Evolutionary conservation across 2,113 vertebrate genomes (phyloP), one percentile per base, ranked within the genome.

Genomic region (Psammodynastes pulverulentus): DNA sequence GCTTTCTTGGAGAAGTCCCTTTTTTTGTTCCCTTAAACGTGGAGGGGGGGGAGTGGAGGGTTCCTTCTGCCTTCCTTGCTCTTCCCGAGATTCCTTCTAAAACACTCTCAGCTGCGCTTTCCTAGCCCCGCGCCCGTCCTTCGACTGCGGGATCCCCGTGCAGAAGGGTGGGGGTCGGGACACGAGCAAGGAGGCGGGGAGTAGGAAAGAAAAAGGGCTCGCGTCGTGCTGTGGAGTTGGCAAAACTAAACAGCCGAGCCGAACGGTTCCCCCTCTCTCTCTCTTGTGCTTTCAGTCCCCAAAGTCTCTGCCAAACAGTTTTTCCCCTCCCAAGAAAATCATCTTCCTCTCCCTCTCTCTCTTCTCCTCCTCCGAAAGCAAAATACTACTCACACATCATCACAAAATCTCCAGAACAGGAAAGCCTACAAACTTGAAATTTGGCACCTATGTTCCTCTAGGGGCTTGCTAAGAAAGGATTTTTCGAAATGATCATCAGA

Each of bases 151-250:
- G n/a, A 39, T 19, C 34, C 6, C 6, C 15, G 29, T 4, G 23
- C 9, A 26, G 84, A 46, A n/a, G 29, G 46, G 46, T 3, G 17
- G 9, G 17, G 5, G 13, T 72, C n/a, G n/a, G 15, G 62, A 39
- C 39, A n/a, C n/a, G 24, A 24, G 46, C 84, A 24, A 9, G 23
- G 12, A 8, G 46, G 9, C 1, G 9, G 43, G 21, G 0, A 10
- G 10, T 26, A 0, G 26, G 46, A 21, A 12, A 46, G 24, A 1
- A 4, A 9, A 26, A 29, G 24, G 24, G 45, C 0, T 12, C 24
- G 0, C 0, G 10, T 26, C 26, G 0, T n/a, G 84, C 24, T 1
- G 56, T 3, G 54, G 1, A 3, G 23, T 24, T 56, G 24, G 54
- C 54, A 26, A 58, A 58, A 58, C 54, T 9, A 39, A 39, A 6